Evolutionary conservation across 2,797 vertebrate species (phyloP), one percentile per base, ranked within the genome.

Genomic region (Buceros bicornis): DNA sequence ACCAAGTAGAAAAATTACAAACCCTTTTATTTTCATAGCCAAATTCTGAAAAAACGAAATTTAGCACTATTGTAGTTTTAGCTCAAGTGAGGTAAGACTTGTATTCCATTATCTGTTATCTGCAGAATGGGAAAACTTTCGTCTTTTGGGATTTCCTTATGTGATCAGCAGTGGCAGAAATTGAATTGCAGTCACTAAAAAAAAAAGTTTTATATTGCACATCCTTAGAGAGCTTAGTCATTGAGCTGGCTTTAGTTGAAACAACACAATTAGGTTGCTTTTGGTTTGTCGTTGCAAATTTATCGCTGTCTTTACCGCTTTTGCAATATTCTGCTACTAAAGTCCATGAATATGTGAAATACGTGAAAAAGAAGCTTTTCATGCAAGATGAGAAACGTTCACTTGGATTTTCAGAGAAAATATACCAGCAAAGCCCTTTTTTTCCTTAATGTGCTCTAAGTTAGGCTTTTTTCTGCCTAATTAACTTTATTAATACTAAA

Each of bases 401-500:
- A 6, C n/a, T 50, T 78, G 67, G 50, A 53, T 94, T 96, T 77
- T 90, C 48, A 76, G 62, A 64, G 60, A 84, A 87, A 96, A 80
- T 58, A 53, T 35, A 70, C 40, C 26, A 62, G 29, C 57, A 16
- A 76, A 40, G 13, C 28, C 22, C 22, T 37, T 80, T 47, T 43
- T 40, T 66, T 5, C 29, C 11, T 29, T n/a, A 48, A 67, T 61
- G 16, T 50, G 48, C n/a, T 83, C 25, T 16, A 57, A 56, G 5
- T 53, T 60, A 50, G 76, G 45, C 18, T 35, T 71, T 87, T 86
- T 82, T 57, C 53, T 93, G 64, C 60, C 61, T 90, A 88, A 81
- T 93, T 96, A 83, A 77, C 72, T 94, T 93, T 73, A 87, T 93
- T 91, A 93, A 80, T 85, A 58, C 89, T 89, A 82, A 95, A 85